Percentiles rank a stretch among this genome's conserved stretches.
phyloP scores from a whole-genome alignment of 2,888 invertebrate genomes.

The Drepanosiphum platanoidis region DNA sequence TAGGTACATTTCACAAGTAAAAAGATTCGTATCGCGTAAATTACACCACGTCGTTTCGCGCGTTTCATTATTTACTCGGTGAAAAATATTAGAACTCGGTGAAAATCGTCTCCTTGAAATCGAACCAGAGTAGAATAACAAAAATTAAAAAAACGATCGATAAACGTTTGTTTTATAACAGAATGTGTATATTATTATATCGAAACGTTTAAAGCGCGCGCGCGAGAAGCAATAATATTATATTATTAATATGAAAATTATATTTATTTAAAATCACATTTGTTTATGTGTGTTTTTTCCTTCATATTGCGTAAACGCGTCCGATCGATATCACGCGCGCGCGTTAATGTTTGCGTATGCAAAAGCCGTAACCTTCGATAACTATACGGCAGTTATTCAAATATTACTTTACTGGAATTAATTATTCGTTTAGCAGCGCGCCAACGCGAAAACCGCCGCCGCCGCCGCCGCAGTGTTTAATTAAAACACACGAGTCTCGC shows the following conservation, averaged over 20 bases:
- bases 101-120: constrained; percentile 2
- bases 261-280: too few species aligned
- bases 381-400: not conserved
- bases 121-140: not conserved
- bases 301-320: not conserved
- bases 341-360: not conserved
- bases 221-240: too few species aligned
- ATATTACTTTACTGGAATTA: constrained; percentile 17
- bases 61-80: constrained; percentile 24
- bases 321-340: not conserved
- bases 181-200: too few species aligned
- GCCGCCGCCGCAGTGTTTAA: too few species aligned
- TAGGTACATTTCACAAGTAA: not conserved
- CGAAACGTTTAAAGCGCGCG: too few species aligned
- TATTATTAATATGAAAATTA: too few species aligned
- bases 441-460: not conserved
- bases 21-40: constrained; percentile 9
- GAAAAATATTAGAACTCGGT: constrained; percentile 20
- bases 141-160: too few species aligned
- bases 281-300: too few species aligned
- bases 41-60: constrained; percentile 3
- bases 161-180: too few species aligned
- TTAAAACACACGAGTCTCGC: constrained; percentile 33
- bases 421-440: not conserved
- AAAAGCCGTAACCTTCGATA: constrained; percentile 8